A percentile compares a stretch with the other conserved stretches of the same genome.
Conservation (phyloP, 2,888 invertebrate species). For the Hirtodrosophila confusa region DNA sequence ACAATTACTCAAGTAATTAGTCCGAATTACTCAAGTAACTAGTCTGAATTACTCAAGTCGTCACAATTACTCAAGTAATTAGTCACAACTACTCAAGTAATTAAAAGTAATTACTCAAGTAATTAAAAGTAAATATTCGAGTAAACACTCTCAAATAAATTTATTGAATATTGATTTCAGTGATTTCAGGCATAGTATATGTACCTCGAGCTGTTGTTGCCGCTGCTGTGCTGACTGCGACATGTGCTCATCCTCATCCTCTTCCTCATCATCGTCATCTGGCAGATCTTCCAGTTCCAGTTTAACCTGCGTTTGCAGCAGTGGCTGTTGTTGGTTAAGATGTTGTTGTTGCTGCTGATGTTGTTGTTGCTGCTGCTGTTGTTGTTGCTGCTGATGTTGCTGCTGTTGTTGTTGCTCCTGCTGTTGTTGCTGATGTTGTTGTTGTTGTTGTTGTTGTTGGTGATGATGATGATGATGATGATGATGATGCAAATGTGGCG, state of each 20-base stretch:
- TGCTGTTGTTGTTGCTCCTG: constrained; percentile 29
- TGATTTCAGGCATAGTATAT: too few relatives aligned
- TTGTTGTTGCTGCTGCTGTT: constrained; percentile 19
- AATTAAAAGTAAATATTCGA: too few relatives aligned
- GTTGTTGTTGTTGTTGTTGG: constrained; percentile 33
- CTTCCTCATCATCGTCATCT: constrained; percentile 56
- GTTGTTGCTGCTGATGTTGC: constrained; percentile 28
- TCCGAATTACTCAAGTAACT: too few relatives aligned
- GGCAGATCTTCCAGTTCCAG: constrained; percentile 73
- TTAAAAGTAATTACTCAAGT: too few relatives aligned
- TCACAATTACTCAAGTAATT: too few relatives aligned
- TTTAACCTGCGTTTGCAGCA: constrained; percentile 69
- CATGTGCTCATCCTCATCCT: constrained; percentile 59
- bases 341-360: constrained; percentile 24
- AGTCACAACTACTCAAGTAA: too few relatives aligned
- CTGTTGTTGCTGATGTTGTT: constrained; percentile 23
- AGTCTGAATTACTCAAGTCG: too few relatives aligned
- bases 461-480: constrained; percentile 35
- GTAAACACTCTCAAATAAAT: too few relatives aligned
- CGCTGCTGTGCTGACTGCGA: constrained; percentile 27
- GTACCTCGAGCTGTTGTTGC: constrained; percentile 34
- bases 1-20: too few relatives aligned
- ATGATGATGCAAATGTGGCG: constrained; percentile 49
- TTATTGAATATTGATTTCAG: too few relatives aligned
- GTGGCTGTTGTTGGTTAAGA: constrained; percentile 35